Evolutionary conservation across 30 jellyfish, hydroid and myxozoan species (phyloP), one percentile per base, ranked within the genome.

Genomic region (Calvadosia cruxmelitensis): DNA sequence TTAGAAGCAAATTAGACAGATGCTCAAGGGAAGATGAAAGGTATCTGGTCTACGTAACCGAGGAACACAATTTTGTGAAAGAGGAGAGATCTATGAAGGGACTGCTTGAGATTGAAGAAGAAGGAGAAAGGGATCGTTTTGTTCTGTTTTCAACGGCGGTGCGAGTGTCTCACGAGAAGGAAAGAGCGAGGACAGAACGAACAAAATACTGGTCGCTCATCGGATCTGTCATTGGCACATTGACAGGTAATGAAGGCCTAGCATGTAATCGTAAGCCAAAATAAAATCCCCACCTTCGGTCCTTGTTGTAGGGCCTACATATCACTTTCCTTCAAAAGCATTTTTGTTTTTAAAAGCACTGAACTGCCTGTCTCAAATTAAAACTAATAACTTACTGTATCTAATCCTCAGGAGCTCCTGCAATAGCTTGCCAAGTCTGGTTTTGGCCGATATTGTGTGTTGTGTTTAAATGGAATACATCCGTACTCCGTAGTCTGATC

Each of bases 141-240:
- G 63, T 88, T 23, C 76, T 48, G 62, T 87, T 66, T 51, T 80
- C 97, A 29, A 67, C 86, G 53, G 87, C 97, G 1, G 94, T 87
- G 42, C 73, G 97, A 25, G 32, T 76, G 20, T 87, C 97, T 24
- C 97, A 87, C 49, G 97, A 87, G 51, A 80, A 81, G 72, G 97
- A 87, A 64, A 57, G 97, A 27, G 82, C 80, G 48, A 65, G 94
- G 34, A 93, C 89, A 7, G 93, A 87, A 74, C 79, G 88, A 34
- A 87, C 97, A 26, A 87, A 81, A 78, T 87, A 87, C 50, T 80
- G 94, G 92, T 87, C 97, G 20, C 73, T 87, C 3, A 76, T 87
- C 71, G 94, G 84, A 3, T 87, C 97, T 16, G 51, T 80, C n/a
- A 31, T 82, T 49, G 97, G 97, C 50, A 79, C 97, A 2, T 65